Conservation (phyloP, 2,888 invertebrate species). For the Phengaris arion region DNA sequence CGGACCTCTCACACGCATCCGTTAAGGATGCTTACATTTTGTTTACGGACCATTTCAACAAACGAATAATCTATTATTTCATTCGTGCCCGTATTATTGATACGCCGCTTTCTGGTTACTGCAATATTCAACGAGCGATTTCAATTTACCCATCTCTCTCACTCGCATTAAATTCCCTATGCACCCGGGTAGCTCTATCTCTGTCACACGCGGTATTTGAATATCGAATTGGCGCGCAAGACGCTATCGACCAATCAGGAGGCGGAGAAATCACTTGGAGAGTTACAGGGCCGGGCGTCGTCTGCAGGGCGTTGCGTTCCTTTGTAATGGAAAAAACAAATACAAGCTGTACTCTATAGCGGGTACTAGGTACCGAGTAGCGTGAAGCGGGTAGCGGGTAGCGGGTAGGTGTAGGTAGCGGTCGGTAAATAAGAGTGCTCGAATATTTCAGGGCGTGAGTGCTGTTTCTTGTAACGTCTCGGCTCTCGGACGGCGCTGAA, state of each 20-base stretch:
- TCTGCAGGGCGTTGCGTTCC: slow-evolving; percentile 65
- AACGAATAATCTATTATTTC: slow-evolving; percentile 80
- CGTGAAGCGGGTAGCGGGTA: slow-evolving; percentile 41
- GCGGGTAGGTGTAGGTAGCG: slow-evolving; percentile 44
- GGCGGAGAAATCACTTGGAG: slow-evolving; percentile 64
- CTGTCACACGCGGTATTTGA: slow-evolving; percentile 48
- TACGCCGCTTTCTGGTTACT: slow-evolving; percentile 70
- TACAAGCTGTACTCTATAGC: slow-evolving; percentile 51
- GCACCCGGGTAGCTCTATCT: slow-evolving; percentile 44
- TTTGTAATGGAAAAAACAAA: slow-evolving; percentile 78
- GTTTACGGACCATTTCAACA: slow-evolving; percentile 78
- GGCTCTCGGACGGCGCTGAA: slow-evolving; percentile 72
- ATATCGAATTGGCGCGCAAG: slow-evolving; percentile 58
- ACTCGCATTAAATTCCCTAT: slow-evolving; percentile 23
- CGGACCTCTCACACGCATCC: slow-evolving; percentile 53
- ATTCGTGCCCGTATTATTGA: slow-evolving; percentile 79
- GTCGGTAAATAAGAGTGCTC: slow-evolving; percentile 66
- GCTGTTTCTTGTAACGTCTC: slow-evolving; percentile 74
- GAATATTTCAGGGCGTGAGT: slow-evolving; percentile 73
- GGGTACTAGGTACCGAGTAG: slow-evolving; percentile 20
- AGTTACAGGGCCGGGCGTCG: slow-evolving; percentile 59
- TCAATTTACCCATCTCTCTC: slow-evolving; percentile 49
- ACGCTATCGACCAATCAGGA: slow-evolving; percentile 57
- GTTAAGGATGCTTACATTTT: slow-evolving; percentile 77
- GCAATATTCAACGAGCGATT: slow-evolving; percentile 62